Base-by-base conservation (phyloP, 2,888 invertebrate genomes). In the Erannis defoliaria region DNA sequence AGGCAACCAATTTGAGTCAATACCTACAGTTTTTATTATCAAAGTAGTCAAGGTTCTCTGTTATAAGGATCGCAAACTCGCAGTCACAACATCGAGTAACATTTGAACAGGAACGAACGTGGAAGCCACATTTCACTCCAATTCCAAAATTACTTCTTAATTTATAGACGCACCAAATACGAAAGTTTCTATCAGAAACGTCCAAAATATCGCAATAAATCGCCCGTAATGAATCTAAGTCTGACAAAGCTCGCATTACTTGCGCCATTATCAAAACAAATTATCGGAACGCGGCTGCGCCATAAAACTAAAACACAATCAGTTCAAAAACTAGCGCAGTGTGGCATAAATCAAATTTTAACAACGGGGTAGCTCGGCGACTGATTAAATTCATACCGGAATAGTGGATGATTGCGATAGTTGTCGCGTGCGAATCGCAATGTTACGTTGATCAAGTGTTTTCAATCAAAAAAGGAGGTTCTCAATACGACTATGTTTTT, bases 241-340 rank as follows among this genome's bases (percentile, higher is more conserved):
- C 58, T 53, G 56, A 61, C 64, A 61, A 61, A 66, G 63, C 61
- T 55, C 46, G 60, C 64, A 68, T 66, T 68, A 66, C 65, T 64
- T 60, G 69, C 64, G 68, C 63, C 67, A 68, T 78, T 75, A 80
- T 75, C 70, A 72, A 69, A 76, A 74, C 73, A 75, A 78, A 80
- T 80, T 76, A 81, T 78, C 75, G 68, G 72, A 77, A 79, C 73
- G 72, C 73, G 72, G 71, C 71, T 66, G 66, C 70, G 64, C 74
- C 80, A 81, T 85, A 86, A 86, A 85, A 86, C 85, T 86, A 86
- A 76, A 81, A 78, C 79, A 80, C 79, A 80, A 84, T 85, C 83
- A 81, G 73, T 77, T 85, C 87, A 88, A 88, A 87, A 88, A 85
- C 83, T 85, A 82, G 75, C 79, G 80, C 77, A 76, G 76, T 79